These are phyloP conservation scores for Lepus oiostolus DNA, from an alignment of 2,797 vertebrate genomes.

Conservation along the genomic window DNA sequence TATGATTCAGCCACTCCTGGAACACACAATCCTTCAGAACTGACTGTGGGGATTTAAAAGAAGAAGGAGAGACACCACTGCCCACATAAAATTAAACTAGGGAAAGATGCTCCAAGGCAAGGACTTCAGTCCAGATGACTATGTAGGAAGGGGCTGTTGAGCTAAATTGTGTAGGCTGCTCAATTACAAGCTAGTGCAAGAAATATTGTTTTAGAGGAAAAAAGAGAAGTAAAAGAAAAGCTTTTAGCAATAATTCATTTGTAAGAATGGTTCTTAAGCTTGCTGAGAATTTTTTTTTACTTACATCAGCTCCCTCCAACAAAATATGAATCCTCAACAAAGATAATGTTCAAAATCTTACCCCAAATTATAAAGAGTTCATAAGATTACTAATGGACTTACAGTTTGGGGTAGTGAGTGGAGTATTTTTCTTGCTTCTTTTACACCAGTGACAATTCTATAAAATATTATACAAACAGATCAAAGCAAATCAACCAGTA, in stretches of 20 bases:
- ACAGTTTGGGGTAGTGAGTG: neutral
- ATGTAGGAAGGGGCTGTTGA: neutral
- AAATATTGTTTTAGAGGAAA: neutral
- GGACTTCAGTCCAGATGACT: accelerated
- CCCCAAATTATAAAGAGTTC: accelerated
- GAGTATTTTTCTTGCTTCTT: neutral
- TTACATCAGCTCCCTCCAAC: too few species aligned
- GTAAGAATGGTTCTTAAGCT: neutral
- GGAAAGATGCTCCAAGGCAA: neutral
- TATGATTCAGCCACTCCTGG: too few species aligned
- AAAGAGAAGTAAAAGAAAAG: neutral
- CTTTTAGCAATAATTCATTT: neutral
- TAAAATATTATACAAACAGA: neutral
- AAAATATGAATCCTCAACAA: neutral
- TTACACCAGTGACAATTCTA: neutral
- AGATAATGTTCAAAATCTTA: neutral
- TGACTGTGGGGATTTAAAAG: too few species aligned
- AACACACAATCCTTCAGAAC: neutral
- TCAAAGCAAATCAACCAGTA: neutral
- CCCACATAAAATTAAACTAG: too few species aligned
- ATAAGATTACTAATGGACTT: neutral
- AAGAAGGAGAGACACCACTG: neutral
- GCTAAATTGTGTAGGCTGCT: neutral
- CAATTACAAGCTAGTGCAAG: neutral
- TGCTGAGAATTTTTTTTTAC: neutral